phyloP scores from a whole-genome alignment of 2,113 vertebrate genomes.

The Tilapia sparmanii region DNA sequence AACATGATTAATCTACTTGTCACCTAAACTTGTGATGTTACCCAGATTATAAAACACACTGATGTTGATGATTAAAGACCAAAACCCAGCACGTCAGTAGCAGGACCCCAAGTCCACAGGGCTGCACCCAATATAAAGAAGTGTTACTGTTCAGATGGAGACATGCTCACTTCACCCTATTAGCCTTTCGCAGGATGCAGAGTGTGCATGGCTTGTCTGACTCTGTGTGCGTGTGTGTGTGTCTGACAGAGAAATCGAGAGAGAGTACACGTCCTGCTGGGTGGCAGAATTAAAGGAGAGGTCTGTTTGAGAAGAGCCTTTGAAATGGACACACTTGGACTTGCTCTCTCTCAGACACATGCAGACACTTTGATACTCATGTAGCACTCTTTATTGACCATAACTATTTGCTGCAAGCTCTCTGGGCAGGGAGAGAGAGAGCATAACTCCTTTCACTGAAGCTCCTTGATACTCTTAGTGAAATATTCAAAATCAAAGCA shows the following conservation, averaged over 20 bases:
- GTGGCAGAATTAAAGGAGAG: conserved; percentile 50
- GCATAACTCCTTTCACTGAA: not conserved
- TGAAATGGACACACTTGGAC: conserved; percentile 57
- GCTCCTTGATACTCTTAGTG: not conserved
- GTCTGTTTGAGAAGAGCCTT: conserved; percentile 55
- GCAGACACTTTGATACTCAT: not conserved
- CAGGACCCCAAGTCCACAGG: not conserved
- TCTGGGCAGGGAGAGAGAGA: not conserved
- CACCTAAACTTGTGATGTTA: conserved; percentile 49
- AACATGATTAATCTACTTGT: conserved; percentile 33
- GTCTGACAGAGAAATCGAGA: not conserved
- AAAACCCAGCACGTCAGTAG: conserved; percentile 25
- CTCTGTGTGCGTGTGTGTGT: not conserved
- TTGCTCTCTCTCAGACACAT: conserved; percentile 14
- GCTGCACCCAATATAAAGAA: conserved; percentile 24
- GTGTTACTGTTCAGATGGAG: conserved; percentile 38
- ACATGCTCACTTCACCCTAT: conserved; percentile 52
- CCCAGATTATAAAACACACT: conserved; percentile 42
- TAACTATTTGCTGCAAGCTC: conserved; percentile 35
- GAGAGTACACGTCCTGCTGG: conserved; percentile 28
- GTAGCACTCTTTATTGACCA: conserved; percentile 25
- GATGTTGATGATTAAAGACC: conserved; percentile 41
- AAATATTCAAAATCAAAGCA: not conserved
- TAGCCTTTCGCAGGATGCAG: conserved; percentile 17
- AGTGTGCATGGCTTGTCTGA: not conserved